phyloP scores from a whole-genome alignment of 2,888 invertebrate species.

The Eutolmus rufibarbis region DNA sequence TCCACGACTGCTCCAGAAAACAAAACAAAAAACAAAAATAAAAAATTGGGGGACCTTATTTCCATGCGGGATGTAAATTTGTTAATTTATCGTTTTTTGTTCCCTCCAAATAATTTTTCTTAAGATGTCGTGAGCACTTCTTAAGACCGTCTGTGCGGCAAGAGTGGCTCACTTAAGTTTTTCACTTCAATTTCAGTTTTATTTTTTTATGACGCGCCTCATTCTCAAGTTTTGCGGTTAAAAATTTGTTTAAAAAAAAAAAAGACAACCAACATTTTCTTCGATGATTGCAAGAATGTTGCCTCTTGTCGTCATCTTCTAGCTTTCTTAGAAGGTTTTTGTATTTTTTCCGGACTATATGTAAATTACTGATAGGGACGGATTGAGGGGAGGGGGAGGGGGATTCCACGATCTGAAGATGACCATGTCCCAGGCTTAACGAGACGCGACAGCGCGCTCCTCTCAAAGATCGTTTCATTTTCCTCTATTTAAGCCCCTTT shows the following conservation, averaged over 20 bases:
- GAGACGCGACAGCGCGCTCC: too few species aligned
- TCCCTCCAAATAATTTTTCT: not conserved
- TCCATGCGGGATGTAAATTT: not conserved
- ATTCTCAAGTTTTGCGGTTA: not conserved
- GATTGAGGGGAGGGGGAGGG: too few species aligned
- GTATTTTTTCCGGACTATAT: not conserved
- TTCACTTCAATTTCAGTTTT: not conserved
- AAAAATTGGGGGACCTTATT: not conserved
- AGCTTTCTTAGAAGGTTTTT: not conserved
- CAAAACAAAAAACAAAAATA: not conserved
- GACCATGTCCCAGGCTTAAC: not conserved
- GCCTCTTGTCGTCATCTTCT: not conserved
- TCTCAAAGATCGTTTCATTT: too few species aligned
- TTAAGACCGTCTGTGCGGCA: not conserved
- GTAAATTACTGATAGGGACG: not conserved
- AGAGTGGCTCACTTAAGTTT: not conserved
- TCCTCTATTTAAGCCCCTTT: too few species aligned
- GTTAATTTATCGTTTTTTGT: not conserved
- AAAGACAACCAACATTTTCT: not conserved
- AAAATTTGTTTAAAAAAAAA: not conserved
- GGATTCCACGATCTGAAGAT: not conserved
- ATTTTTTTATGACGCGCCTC: not conserved
- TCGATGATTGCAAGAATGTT: not conserved
- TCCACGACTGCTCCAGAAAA: not conserved
- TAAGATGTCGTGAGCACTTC: not conserved